Base-by-base conservation (phyloP, 2,113 vertebrate genomes). In the Opisthocomus hoazin region DNA sequence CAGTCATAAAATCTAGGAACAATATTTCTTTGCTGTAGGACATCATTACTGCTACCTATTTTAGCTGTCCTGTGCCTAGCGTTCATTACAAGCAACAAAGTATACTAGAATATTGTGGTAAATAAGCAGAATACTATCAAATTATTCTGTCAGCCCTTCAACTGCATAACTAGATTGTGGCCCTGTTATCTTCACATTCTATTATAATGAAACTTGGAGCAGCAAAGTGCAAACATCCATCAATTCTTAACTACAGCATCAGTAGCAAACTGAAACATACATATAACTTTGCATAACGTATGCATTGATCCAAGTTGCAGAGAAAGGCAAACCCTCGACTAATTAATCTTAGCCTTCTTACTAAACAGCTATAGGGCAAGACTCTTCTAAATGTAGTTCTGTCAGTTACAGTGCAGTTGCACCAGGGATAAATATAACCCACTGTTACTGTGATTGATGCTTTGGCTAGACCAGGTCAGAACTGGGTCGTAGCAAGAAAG, bases 81-180 rank as follows among this genome's bases (percentile, higher is more conserved):
- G 71, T 68, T 94, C 94, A 94, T 94, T 89, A 73, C 24, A 87
- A 93, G 45, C 29, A 48, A 70, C 29, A 75, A 82, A 53, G 32
- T 30, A 26, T 65, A 43, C 24, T 79, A 60, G 58, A 39, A 93
- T 77, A 76, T 76, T 87, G 85, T 41, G 37, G 54, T 73, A 90
- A 92, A 95, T 93, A 96, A 94, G 22, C 46, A 88, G 56, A 95
- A 95, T 63, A 74, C n/a, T 90, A 94, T 81, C 74, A 94, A 93
- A 93, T 95, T 91, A 90, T 88, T 84, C 69, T 93, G 89, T 89
- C 90, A 94, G 0, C 54, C 27, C 95, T 94, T 94, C 89, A 91
- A 76, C 57, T 76, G 50, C 50, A 39, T 92, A 94, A 87, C 69
- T 87, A 92, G 63, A 93, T 87, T 91, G 56, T 75, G 73, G 34